Evolutionary conservation across 2,113 vertebrate genomes (phyloP).

Genomic region (Oenanthe oenanthe): DNA sequence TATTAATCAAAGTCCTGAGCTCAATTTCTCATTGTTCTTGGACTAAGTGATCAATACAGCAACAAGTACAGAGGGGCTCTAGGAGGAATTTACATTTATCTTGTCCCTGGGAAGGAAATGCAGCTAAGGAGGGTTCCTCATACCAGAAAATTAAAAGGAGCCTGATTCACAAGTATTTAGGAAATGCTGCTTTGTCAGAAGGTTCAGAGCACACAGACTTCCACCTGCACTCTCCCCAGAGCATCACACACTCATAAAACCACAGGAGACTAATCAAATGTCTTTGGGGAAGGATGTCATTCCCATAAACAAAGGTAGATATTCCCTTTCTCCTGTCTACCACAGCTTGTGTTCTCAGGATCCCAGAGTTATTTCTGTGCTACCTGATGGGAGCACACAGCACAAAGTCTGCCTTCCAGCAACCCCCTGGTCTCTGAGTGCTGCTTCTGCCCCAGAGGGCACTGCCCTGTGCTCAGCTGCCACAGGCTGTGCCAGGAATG

Average conservation of each 20-base stretch:
- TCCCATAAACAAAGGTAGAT: not conserved
- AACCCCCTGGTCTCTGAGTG: not conserved
- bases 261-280: not conserved
- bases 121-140: not conserved
- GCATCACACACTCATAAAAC: not conserved
- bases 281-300: not conserved
- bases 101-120: not conserved
- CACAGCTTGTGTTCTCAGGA: not conserved
- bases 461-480: not conserved
- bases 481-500: not conserved
- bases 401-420: not conserved
- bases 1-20: slow-evolving; percentile 43
- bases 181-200: not conserved
- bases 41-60: not conserved
- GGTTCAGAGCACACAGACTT: not conserved
- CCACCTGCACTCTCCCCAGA: not conserved
- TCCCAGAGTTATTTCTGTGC: not conserved
- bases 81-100: not conserved
- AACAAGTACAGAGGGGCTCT: not conserved
- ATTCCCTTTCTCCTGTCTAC: not conserved
- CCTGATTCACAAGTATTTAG: not conserved
- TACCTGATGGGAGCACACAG: not conserved
- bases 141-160: not conserved
- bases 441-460: not conserved
- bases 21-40: slow-evolving; percentile 16